Conservation (phyloP, 2,888 invertebrate genomes). For the Coleophora deauratella region DNA sequence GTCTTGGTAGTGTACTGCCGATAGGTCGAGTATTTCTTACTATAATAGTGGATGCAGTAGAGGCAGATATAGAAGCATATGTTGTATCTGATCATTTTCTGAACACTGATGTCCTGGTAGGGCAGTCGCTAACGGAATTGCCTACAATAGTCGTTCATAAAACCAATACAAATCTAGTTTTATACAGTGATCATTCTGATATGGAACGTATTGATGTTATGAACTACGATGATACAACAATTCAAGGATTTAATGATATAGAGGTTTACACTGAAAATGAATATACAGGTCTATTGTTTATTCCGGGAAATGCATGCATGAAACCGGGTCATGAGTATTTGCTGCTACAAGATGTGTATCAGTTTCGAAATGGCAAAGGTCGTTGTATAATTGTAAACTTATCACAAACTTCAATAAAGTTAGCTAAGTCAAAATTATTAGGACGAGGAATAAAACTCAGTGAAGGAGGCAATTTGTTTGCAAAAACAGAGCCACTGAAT, state of each 20-base stretch:
- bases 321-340: slow-evolving; percentile 1
- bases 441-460: not conserved
- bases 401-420: not conserved
- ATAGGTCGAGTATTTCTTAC: not conserved
- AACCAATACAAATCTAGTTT: slow-evolving; percentile 1
- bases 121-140: slow-evolving; percentile 6
- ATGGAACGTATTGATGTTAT: no score
- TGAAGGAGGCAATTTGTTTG: not conserved
- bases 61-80: slow-evolving; percentile 2
- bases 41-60: slow-evolving; percentile 4
- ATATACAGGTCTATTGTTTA: not conserved
- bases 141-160: slow-evolving; percentile 5
- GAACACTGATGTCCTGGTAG: slow-evolving; percentile 3
- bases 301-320: not conserved
- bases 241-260: not conserved
- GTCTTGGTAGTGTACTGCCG: not conserved
- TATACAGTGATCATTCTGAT: not conserved
- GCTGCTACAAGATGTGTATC: slow-evolving; percentile 2
- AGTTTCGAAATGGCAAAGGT: slow-evolving; percentile 1
- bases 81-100: slow-evolving; percentile 4
- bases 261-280: not conserved
- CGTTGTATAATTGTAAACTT: not conserved
- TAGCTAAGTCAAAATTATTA: not conserved
- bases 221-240: not conserved
- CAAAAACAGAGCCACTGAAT: not conserved